These are phyloP conservation scores for Danaus plexippus DNA, from an alignment of 1,140 invertebrate genomes.

Conservation along the genomic window DNA sequence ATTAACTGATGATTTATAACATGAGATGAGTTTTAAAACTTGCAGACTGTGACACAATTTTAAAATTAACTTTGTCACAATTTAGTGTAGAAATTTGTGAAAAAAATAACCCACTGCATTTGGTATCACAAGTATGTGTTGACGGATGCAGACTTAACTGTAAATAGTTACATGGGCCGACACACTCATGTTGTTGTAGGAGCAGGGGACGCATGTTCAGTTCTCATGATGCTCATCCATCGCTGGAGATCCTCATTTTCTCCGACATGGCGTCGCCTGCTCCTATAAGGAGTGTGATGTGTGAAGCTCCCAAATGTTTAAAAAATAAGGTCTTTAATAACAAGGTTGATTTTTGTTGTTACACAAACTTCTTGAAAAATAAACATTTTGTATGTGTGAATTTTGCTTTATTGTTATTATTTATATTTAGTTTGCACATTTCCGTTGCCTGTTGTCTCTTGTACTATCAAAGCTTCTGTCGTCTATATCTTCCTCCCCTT, in stretches of 20 bases:
- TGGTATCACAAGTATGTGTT: slow-evolving; percentile 67
- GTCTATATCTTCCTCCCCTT: slow-evolving; percentile 1
- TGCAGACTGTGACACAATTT: slow-evolving; percentile 61
- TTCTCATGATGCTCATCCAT: no score
- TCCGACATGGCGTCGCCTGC: no score
- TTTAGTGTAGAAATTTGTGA: slow-evolving; percentile 60
- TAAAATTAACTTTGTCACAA: slow-evolving; percentile 65
- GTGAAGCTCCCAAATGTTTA: slow-evolving; percentile 45
- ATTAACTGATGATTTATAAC: slow-evolving; percentile 46
- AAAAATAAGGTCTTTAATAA: slow-evolving; percentile 66
- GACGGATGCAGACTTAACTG: slow-evolving; percentile 66
- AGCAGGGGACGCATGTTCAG: no score
- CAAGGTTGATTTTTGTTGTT: slow-evolving; percentile 72
- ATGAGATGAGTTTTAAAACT: slow-evolving; percentile 52
- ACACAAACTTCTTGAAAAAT: slow-evolving; percentile 70
- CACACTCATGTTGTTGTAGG: no score
- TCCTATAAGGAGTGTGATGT: no score
- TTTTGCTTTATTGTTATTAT: slow-evolving; percentile 45
- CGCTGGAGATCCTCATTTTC: no score
- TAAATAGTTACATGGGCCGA: slow-evolving; percentile 58
- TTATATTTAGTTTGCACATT: slow-evolving; percentile 19
- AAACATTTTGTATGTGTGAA: slow-evolving; percentile 72
- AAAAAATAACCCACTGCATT: slow-evolving; percentile 67
- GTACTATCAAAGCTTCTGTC: no score
- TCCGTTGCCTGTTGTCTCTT: not conserved